Evolutionary conservation across 2,888 invertebrate genomes (phyloP).

Genomic region (Periphyllus acericola): DNA sequence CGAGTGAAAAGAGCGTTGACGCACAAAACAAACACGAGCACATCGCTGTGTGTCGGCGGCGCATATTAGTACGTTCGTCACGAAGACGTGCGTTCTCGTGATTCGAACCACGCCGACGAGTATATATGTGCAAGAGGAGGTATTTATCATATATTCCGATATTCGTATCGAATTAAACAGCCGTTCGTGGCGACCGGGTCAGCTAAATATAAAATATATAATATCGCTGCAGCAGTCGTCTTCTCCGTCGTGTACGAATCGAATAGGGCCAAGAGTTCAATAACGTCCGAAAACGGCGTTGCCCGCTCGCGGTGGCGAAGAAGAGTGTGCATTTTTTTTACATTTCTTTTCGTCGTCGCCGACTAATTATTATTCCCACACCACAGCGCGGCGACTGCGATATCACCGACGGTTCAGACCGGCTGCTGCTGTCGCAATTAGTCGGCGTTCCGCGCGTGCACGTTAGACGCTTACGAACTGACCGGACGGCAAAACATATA

Average conservation of each 20-base stretch:
- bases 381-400: not conserved
- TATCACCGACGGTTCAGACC: no score
- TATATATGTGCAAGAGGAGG: no score
- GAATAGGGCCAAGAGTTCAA: slow-evolving; percentile 49
- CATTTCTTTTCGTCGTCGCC: not conserved
- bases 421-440: not conserved
- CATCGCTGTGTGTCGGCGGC: not conserved
- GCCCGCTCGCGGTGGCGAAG: not conserved
- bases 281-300: not conserved
- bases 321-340: not conserved
- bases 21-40: no score
- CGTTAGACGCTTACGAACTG: not conserved
- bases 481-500: no score
- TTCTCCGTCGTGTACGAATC: not conserved
- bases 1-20: not conserved
- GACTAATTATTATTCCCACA: not conserved
- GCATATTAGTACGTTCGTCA: not conserved
- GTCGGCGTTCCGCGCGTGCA: not conserved
- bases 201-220: not conserved
- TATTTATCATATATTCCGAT: no score
- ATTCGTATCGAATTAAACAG: not conserved
- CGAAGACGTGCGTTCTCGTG: not conserved
- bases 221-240: not conserved
- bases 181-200: not conserved
- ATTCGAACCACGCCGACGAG: not conserved